These are phyloP conservation scores for Lampris incognitus DNA, from an alignment of 2,113 vertebrate genomes.

Conservation along the genomic window DNA sequence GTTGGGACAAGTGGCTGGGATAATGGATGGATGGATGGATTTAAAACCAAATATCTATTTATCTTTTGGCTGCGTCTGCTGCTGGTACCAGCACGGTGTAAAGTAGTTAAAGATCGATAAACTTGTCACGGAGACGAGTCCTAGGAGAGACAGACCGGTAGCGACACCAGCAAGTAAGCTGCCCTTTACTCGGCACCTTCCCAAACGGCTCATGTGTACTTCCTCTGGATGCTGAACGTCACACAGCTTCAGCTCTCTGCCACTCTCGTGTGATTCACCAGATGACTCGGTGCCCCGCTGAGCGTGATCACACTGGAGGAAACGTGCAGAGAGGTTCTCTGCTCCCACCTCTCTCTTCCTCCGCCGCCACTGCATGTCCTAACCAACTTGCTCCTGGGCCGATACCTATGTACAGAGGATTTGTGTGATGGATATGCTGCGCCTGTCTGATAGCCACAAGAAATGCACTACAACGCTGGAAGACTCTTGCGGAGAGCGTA, in stretches of 20 bases:
- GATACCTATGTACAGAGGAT: slow-evolving; percentile 11
- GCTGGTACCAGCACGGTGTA: slow-evolving; percentile 16
- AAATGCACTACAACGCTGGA: background rate
- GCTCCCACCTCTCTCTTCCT: slow-evolving; percentile 10
- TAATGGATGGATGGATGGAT: no score
- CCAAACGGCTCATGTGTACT: slow-evolving; percentile 64
- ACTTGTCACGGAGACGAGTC: no score
- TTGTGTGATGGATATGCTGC: background rate
- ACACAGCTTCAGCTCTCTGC: slow-evolving; percentile 51
- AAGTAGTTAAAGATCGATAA: slow-evolving; percentile 49
- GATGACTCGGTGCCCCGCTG: slow-evolving; percentile 70
- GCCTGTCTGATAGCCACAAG: background rate
- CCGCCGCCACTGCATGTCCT: background rate
- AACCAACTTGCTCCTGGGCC: background rate
- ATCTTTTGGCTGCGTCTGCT: slow-evolving; percentile 7
- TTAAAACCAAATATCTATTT: no score
- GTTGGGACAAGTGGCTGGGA: no score
- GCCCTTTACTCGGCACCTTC: background rate
- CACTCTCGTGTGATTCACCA: slow-evolving; percentile 53
- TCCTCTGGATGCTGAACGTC: slow-evolving; percentile 59
- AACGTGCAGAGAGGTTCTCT: slow-evolving; percentile 18
- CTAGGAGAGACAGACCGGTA: background rate
- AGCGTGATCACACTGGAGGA: slow-evolving; percentile 60
- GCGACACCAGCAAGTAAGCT: background rate
- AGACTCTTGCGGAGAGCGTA: background rate